These are phyloP conservation scores for Campopleginae sp. DNA, from an alignment of 2,888 invertebrate genomes.

Conservation along the genomic window DNA sequence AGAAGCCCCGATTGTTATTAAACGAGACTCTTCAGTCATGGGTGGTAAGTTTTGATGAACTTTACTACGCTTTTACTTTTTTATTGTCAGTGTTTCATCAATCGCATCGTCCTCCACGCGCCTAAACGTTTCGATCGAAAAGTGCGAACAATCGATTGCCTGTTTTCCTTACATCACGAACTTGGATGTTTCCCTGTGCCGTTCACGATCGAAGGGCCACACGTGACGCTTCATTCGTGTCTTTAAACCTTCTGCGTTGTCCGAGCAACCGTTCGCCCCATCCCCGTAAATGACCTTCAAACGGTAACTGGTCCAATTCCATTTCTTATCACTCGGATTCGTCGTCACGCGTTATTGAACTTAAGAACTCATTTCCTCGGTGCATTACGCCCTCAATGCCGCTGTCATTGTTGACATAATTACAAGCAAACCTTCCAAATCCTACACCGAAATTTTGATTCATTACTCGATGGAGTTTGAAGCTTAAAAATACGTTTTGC, in stretches of 20 bases:
- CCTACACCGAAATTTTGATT: background rate
- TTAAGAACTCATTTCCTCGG: background rate
- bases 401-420: background rate
- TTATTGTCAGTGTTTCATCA: background rate
- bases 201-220: background rate
- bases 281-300: slow-evolving; percentile 80
- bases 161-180: background rate
- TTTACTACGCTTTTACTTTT: background rate
- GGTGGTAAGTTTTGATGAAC: slow-evolving; percentile 76
- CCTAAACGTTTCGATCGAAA: background rate
- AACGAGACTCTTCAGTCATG: slow-evolving; percentile 73
- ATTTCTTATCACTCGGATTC: slow-evolving; percentile 18
- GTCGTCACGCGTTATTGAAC: background rate
- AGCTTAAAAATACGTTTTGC: background rate
- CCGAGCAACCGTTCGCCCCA: slow-evolving; percentile 77
- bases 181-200: background rate
- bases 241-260: slow-evolving; percentile 25
- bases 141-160: background rate
- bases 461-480: background rate
- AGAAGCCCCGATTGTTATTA: slow-evolving; percentile 34
- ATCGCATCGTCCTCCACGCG: background rate
- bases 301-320: slow-evolving; percentile 64
- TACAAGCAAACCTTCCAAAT: background rate
- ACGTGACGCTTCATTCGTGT: slow-evolving; percentile 20
- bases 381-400: background rate